phyloP scores from a whole-genome alignment of 2,113 vertebrate species.

The Rhynchopsitta pachyrhyncha region DNA sequence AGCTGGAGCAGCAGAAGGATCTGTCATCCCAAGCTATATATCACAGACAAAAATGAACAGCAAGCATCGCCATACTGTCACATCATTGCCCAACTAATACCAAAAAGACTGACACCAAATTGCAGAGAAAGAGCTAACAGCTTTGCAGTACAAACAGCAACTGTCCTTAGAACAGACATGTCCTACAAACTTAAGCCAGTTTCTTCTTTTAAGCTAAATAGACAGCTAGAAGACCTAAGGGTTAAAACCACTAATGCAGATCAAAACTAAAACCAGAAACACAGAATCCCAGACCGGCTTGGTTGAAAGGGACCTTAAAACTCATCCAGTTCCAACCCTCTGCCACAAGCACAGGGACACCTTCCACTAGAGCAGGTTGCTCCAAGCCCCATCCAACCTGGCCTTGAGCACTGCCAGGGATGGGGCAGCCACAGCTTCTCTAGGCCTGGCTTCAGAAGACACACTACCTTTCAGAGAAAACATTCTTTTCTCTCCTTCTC shows the following conservation, averaged over 20 bases:
- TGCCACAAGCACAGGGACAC: not conserved
- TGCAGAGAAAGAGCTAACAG: not conserved
- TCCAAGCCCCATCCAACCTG: not conserved
- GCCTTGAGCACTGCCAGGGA: not conserved
- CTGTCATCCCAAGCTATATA: not conserved
- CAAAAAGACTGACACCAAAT: not conserved
- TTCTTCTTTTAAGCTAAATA: not conserved
- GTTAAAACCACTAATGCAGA: not conserved
- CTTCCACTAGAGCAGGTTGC: not conserved
- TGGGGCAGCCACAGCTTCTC: not conserved
- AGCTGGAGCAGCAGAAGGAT: not conserved
- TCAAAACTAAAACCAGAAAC: not conserved
- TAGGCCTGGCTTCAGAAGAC: not conserved
- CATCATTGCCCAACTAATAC: not conserved
- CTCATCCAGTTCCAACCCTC: not conserved
- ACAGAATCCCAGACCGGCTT: not conserved
- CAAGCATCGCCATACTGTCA: not conserved
- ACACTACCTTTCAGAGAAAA: not conserved
- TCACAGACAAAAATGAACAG: not conserved
- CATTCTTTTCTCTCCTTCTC: not conserved
- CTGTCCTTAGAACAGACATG: not conserved
- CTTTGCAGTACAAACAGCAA: not conserved
- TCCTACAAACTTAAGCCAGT: not conserved
- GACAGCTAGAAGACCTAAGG: not conserved
- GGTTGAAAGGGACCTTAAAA: not conserved